Evolutionary conservation across 1,140 invertebrate genomes (phyloP), one percentile per base, ranked within the genome.

Genomic region (Apolygus lucorum): DNA sequence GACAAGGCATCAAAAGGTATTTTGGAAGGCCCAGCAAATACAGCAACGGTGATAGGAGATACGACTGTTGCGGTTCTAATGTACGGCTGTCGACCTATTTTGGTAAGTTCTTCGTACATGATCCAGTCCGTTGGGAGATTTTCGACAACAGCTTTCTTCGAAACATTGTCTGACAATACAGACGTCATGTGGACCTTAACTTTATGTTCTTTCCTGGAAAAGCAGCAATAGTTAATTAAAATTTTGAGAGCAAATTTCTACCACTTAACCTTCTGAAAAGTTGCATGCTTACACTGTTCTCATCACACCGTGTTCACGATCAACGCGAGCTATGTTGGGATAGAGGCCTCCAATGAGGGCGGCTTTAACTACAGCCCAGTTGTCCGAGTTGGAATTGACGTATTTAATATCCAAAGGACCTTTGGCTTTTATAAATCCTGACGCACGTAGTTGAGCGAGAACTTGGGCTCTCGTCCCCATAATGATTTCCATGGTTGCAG

Each of bases 331-430:
- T 26, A 97, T 79, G 75, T 94, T 92, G 0, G 95, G 94, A 81
- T 96, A 97, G 27, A 91, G 81, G 1, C 93, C 94, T 27, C 88
- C 89, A 63, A 88, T 86, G 2, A 98, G 76, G 2, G 92, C 91
- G 1, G 92, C 94, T 79, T 97, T 98, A 0, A 98, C 89, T 14
- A 96, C 84, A 17, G 90, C 86, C 93, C 94, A 97, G 78, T 91
- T 92, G 74, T 91, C 88, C 0, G 93, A 92, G 80, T 95, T 92
- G 0, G 82, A 78, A 80, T 97, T 98, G 1, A 91, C 81, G 72
- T 88, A 87, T 73, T 87, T 81, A 27, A 93, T 88, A 75, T 91
- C 88, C 17, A 82, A 80, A 29, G 79, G 78, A 24, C 84, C 85
- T 73, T 80, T 82, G 21, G 76, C 88, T 86, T 72, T 86, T 0